A percentile compares a stretch with the other conserved stretches of the same genome.
These are phyloP conservation scores for Nomada fucata DNA, from an alignment of 2,888 invertebrate species.

Conservation along the genomic window DNA sequence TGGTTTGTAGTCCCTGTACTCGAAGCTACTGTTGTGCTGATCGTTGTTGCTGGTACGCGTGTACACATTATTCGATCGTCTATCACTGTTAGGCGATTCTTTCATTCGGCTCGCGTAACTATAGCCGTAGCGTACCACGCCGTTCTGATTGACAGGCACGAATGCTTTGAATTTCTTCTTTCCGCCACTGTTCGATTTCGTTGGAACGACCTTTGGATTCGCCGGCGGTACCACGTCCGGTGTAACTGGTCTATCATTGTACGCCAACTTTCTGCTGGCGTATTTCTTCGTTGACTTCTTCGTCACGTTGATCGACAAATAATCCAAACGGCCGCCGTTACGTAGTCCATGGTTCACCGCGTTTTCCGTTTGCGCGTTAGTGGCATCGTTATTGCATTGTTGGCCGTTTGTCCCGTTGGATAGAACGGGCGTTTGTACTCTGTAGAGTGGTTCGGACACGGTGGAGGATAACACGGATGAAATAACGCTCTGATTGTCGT, in stretches of 20 bases:
- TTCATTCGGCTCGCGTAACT: constrained; percentile 85
- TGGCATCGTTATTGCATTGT: constrained; percentile 35
- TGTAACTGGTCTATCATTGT: constrained; percentile 63
- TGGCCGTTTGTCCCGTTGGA: constrained; percentile 6
- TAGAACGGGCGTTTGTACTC: constrained; percentile 47
- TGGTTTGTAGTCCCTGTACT: constrained; percentile 85
- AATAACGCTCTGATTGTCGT: constrained; percentile 90
- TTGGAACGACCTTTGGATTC: constrained; percentile 88
- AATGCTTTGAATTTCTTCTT: constrained; percentile 86
- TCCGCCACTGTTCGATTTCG: constrained; percentile 85
- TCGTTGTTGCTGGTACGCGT: constrained; percentile 74
- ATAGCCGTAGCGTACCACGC: constrained; percentile 89
- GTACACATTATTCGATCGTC: constrained; percentile 35
- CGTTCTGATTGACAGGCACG: constrained; percentile 78
- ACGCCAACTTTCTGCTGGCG: constrained; percentile 68
- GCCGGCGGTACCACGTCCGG: constrained; percentile 86
- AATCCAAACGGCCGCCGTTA: constrained; percentile 86
- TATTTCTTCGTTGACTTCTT: constrained; percentile 88
- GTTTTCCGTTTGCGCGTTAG: neutral
- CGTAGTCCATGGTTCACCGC: neutral
- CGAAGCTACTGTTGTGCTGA: constrained; percentile 72
- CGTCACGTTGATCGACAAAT: constrained; percentile 88
- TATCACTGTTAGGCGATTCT: constrained; percentile 84
- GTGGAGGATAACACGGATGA: constrained; percentile 89
- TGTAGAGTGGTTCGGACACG: constrained; percentile 80